phyloP scores from a whole-genome alignment of 2,888 invertebrate species.

The Serrognathus titanus region DNA sequence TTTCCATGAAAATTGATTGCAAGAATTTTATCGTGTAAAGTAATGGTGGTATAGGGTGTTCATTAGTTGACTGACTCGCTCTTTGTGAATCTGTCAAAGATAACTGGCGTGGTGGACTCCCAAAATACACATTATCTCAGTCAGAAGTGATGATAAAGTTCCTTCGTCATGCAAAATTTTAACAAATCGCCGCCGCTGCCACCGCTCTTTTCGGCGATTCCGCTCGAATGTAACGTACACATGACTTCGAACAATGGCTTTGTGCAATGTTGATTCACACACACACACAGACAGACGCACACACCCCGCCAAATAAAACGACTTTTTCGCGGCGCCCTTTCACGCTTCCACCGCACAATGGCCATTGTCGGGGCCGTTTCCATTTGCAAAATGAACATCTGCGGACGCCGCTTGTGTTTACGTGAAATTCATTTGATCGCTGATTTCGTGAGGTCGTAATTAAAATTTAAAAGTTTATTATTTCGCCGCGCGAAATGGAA shows the following conservation, averaged over 20 bases:
- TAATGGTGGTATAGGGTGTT: no score
- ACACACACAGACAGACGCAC: neutral
- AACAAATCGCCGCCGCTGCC: neutral
- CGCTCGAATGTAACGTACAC: neutral
- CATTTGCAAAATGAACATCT: slow-evolving; percentile 26
- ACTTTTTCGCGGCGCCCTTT: slow-evolving; percentile 8
- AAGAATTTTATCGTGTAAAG: no score
- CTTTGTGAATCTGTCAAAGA: no score
- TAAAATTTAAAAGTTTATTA: no score
- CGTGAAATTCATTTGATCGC: no score
- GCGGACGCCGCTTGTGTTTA: slow-evolving; percentile 1
- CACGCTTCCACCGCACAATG: slow-evolving; percentile 7
- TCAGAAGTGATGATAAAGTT: neutral
- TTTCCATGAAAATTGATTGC: no score
- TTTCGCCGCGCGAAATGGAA: no score
- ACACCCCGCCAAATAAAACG: slow-evolving; percentile 12
- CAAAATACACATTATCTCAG: neutral
- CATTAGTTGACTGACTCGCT: no score
- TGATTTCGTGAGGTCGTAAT: no score
- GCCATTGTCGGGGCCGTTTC: slow-evolving; percentile 16
- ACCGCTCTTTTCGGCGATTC: neutral
- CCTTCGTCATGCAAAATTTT: neutral
- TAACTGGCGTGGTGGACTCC: no score
- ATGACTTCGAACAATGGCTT: slow-evolving; percentile 4
- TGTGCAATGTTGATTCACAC: slow-evolving; percentile 9